phyloP scores from a whole-genome alignment of 2,888 invertebrate species.

The Dasypogon diadema region DNA sequence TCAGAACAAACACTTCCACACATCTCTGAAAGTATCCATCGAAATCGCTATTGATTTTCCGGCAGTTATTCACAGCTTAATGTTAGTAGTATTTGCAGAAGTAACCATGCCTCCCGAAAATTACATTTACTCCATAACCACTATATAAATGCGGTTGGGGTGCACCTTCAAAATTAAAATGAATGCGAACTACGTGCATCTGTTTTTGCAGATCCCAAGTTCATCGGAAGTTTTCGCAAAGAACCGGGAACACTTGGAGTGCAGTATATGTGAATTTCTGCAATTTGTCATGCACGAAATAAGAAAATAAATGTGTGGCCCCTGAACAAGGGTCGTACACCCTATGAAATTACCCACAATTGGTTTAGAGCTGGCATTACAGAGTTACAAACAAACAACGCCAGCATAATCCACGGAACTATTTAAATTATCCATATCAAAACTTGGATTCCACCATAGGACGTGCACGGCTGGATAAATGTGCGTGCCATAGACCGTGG shows the following conservation, averaged over 20 bases:
- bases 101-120: too few relatives aligned
- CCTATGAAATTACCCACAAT: conserved; percentile 23
- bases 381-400: background rate
- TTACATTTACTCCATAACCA: too few relatives aligned
- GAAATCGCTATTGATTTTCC: too few relatives aligned
- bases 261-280: conserved; percentile 19
- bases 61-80: too few relatives aligned
- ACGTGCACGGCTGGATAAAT: background rate
- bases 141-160: too few relatives aligned
- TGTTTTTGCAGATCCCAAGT: background rate
- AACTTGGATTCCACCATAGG: background rate
- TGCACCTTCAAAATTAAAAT: too few relatives aligned
- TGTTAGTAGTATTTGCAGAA: too few relatives aligned
- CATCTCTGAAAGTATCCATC: too few relatives aligned
- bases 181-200: too few relatives aligned
- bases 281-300: conserved; percentile 22
- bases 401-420: conserved; percentile 11
- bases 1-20: too few relatives aligned
- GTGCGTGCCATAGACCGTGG: background rate
- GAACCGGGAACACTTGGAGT: background rate
- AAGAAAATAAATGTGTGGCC: conserved; percentile 16
- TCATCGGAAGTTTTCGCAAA: background rate
- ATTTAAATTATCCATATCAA: conserved; percentile 26
- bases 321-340: conserved; percentile 10
- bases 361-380: background rate